Evolutionary conservation across 2,113 vertebrate genomes (phyloP).

Genomic region (Smithornis capensis): DNA sequence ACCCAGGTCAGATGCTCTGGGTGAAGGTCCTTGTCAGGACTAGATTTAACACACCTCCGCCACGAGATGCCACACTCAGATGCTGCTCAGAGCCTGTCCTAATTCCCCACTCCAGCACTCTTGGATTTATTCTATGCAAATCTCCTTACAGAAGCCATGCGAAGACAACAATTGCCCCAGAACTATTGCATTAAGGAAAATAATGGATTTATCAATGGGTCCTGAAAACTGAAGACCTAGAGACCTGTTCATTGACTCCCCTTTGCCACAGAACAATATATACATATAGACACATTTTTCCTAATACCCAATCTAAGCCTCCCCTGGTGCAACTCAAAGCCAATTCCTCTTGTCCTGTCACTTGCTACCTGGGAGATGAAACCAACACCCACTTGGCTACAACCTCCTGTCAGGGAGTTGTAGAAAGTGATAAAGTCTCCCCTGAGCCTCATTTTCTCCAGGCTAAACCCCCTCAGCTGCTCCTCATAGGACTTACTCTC

Average conservation of each 20-base stretch:
- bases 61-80: not conserved
- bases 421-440: accelerated
- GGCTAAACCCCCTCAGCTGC: accelerated
- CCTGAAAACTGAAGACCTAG: not conserved
- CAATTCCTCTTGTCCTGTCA: accelerated
- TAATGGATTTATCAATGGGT: not conserved
- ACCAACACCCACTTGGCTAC: accelerated
- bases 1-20: not conserved
- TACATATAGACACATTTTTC: not conserved
- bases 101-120: not conserved
- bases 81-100: not conserved
- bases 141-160: not conserved
- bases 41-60: not conserved
- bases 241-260: not conserved
- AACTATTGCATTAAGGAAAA: not conserved
- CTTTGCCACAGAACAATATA: not conserved
- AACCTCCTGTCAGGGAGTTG: not conserved
- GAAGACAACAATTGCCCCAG: not conserved
- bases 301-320: not conserved
- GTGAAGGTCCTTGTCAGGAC: not conserved
- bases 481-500: not conserved
- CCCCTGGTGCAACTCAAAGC: not conserved
- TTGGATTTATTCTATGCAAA: not conserved
- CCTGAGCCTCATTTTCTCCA: not conserved
- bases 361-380: not conserved